Evolutionary conservation across 2,113 vertebrate species (phyloP), one percentile per base, ranked within the genome.

Genomic region (Plecotus auritus): DNA sequence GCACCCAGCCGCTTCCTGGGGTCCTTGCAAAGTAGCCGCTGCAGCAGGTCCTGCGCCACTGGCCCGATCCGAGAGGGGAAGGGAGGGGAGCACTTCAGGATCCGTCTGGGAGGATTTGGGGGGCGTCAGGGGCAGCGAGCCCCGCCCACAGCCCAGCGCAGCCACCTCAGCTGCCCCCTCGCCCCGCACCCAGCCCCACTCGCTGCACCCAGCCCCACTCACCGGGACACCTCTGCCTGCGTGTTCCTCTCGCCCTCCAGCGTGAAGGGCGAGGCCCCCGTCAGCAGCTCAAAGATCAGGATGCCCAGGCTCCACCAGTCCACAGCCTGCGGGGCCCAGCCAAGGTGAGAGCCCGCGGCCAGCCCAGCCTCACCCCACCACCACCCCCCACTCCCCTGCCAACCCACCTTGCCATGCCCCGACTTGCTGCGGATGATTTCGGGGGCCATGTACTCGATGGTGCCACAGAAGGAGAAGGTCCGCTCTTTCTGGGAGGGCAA

Each of bases 291-390:
- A 45, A 99, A 99, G 98, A 99, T 99, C 94, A 99, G 97, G 97
- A 99, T 99, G 7, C 99, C 99, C 66, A 99, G 97, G 92, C 99
- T 99, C 99, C 99, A 99, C 99, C 99, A 99, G 97, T 99, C 99
- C 89, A 99, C 99, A 0, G 99, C 99, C 99, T 99, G 85, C 13
- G 0, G 26, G n/a, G 56, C 30, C 30, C 14, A 14, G 30, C n/a
- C 13, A 1, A 20, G 37, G 82, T 92, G 56, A 91, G 86, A 51
- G 45, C 51, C 90, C 16, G 30, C 6, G 0, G 23, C 54, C 35
- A 7, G 18, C 54, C 35, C 40, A 0, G 1, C 56, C 47, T n/a
- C 51, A 2, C 67, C 32, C 42, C 17, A 0, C 18, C 26, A 2
- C 37, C 18, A 0, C 73, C 92, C 88, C 67, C 35, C 0, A 0